Base-by-base conservation (phyloP, 2,113 vertebrate species). In the Brachyhypopomus occidentalis region DNA sequence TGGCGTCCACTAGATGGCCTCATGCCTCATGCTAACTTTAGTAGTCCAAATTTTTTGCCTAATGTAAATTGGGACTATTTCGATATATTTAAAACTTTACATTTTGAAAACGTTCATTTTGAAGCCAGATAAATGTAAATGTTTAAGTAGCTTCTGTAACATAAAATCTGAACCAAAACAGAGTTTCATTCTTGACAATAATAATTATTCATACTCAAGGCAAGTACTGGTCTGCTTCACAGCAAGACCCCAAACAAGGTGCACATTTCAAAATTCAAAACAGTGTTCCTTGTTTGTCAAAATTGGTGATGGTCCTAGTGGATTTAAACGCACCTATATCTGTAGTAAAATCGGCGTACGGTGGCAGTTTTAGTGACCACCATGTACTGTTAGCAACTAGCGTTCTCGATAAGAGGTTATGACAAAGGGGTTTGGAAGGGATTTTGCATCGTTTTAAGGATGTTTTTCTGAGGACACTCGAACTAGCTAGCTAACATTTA, bases 221-320 rank as follows among this genome's bases (percentile, higher is more conserved):
- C 17, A 41, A 20, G 20, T 72, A 30, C 2, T 25, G n/a, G 12
- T 52, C 45, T 52, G 45, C 45, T 14, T 25, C 38, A 22, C 38
- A 30, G 25, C 8, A 64, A 77, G 58, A 36, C 14, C 41, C 0
- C 19, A 73, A 83, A 2, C 30, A 87, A 90, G 90, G 89, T 91
- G 27, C 64, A 36, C 17, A 20, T 36, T 67, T 67, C 5, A 67
- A 67, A 67, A 67, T 20, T 67, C 2, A 36, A 67, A 67, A 67
- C 64, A 64, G 62, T 16, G 11, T 22, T 11, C 22, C 9, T 48
- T 11, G 38, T 6, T 52, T 48, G 56, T 63, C 9, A 27, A 11
- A 20, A 14, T 11, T 48, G 41, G 76, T 34, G 85, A 73, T 0
- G 45, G 45, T 52, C 2, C 12, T 14, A 52, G 45, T 14, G 45